Evolutionary conservation across 2,888 invertebrate species (phyloP).

Genomic region (Parnassius orleans): DNA sequence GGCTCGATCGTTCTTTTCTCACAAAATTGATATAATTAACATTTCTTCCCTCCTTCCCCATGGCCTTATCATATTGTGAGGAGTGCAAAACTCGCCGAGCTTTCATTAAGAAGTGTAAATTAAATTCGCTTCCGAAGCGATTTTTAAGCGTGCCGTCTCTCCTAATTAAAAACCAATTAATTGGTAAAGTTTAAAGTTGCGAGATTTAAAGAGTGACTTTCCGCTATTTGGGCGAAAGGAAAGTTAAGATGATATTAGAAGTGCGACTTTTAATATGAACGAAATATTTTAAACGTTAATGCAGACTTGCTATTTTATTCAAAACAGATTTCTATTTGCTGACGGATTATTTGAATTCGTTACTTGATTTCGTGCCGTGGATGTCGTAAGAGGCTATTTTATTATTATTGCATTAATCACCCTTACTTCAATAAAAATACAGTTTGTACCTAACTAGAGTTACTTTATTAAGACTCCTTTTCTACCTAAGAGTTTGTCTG

Average conservation of each 20-base stretch:
- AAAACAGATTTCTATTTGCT: no score
- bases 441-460: no score
- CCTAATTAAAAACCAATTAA: constrained; percentile 60
- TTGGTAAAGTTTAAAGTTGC: constrained; percentile 28
- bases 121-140: constrained; percentile 56
- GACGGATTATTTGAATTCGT: no score
- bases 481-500: no score
- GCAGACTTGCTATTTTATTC: no score
- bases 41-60: constrained; percentile 39
- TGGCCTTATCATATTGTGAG: constrained; percentile 45
- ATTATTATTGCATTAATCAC: no score
- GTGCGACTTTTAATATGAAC: constrained; percentile 4
- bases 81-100: constrained; percentile 41
- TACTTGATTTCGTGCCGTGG: no score
- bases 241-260: constrained; percentile 14
- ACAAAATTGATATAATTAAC: constrained; percentile 52
- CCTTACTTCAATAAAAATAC: no score
- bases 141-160: constrained; percentile 51
- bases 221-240: constrained; percentile 3
- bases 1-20: constrained; percentile 22
- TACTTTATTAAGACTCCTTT: no score
- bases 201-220: constrained; percentile 23
- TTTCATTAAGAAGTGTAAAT: constrained; percentile 68
- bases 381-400: no score
- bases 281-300: constrained; percentile 3